Evolutionary conservation across 2,888 invertebrate genomes (phyloP), one percentile per base, ranked within the genome.

Genomic region (Polymixis lichenea): DNA sequence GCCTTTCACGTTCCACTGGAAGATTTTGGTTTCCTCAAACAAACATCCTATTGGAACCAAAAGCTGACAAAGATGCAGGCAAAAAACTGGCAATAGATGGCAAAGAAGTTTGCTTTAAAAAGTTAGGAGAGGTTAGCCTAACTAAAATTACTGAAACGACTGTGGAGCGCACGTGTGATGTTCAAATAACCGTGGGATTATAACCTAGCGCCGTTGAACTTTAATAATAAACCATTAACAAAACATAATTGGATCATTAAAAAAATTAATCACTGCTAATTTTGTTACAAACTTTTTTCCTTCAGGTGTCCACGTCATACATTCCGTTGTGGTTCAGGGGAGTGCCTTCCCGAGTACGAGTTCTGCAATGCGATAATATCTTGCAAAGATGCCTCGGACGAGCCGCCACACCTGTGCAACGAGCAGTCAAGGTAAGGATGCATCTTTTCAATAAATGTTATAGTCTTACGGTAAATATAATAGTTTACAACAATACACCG

Each of bases 341-440:
- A 98, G 91, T 99, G 99, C 90, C 94, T 99, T 77, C 99, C 99
- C 0, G 98, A 98, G 90, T 98, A 98, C 91, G 98, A 98, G 93
- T 99, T 98, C 95, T 99, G 99, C 94, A 99, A 99, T 94, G 98
- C 99, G 9, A 98, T 98, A 74, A 97, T 98, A 70, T 97, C 98
- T 79, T 99, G 99, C 94, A 97, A 98, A 87, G 99, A 99, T 93
- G 98, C 98, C n/a, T 98, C 98, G 80, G 99, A 99, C 92, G 99
- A 99, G 92, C 98, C 98, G 0, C 97, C 98, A n/a, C 98, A 98
- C 90, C 96, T 98, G 28, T 98, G 98, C 92, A 97, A 97, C 85
- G 97, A 97, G 80, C 97, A 97, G 82, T 97, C 97, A 64, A 95
- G 96, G 96, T 96, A 91, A 82, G 67, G 56, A 69, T 64, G 19